Percentiles rank a stretch among this genome's conserved stretches.
These are phyloP conservation scores for Triops cancriformis DNA, from an alignment of 1,140 invertebrate genomes.

Conservation along the genomic window DNA sequence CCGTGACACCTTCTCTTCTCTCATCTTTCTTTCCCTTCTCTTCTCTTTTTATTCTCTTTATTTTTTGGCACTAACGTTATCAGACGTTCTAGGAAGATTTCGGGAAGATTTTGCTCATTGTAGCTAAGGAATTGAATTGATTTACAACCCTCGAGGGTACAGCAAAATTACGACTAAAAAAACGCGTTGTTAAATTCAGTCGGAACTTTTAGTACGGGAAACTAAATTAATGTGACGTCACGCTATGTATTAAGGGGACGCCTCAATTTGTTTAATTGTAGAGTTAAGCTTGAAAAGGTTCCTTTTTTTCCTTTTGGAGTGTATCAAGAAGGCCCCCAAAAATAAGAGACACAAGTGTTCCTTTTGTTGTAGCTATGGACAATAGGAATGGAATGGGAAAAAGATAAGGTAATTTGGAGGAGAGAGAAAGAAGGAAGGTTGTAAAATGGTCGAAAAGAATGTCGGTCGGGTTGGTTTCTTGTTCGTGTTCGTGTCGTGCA, in stretches of 20 bases:
- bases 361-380: not conserved
- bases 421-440: not conserved
- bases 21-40: not conserved
- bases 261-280: constrained; percentile 11
- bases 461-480: not conserved
- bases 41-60: not conserved
- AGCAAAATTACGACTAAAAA: not conserved
- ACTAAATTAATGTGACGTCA: not conserved
- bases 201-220: too few species aligned
- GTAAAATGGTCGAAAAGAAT: not conserved
- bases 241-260: not conserved
- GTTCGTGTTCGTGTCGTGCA: not conserved
- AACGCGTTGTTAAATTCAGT: not conserved
- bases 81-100: not conserved
- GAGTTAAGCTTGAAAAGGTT: not conserved
- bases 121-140: not conserved
- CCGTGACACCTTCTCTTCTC: not conserved
- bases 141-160: not conserved
- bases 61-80: not conserved
- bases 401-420: not conserved
- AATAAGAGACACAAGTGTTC: not conserved
- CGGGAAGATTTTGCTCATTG: too few species aligned
- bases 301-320: not conserved
- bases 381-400: not conserved
- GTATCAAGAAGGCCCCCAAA: not conserved